Evolutionary conservation across 2,113 vertebrate genomes (phyloP).

Genomic region (Neomonachus schauinslandi): DNA sequence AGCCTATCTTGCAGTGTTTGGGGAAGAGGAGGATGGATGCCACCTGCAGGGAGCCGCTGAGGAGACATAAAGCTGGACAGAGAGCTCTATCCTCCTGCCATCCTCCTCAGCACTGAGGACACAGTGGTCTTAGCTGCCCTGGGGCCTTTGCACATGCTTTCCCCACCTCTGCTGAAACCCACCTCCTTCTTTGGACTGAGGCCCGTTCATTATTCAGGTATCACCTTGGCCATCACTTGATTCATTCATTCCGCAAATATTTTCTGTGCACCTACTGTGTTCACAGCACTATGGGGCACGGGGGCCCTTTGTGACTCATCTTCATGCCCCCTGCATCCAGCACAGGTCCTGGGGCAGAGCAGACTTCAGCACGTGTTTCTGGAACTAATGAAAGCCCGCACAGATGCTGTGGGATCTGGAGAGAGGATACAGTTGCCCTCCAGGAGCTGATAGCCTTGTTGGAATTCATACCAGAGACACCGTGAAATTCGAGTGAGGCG

Average conservation of each 20-base stretch:
- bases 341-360: not conserved
- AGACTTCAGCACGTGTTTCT: not conserved
- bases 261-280: not conserved
- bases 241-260: not conserved
- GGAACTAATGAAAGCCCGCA: not conserved
- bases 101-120: not conserved
- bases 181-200: not conserved
- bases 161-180: not conserved
- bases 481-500: not conserved
- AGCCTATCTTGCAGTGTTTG: not conserved
- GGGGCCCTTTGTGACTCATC: not conserved
- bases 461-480: not conserved
- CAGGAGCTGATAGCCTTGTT: too few species aligned
- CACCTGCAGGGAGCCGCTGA: accelerated
- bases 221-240: not conserved
- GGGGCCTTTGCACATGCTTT: not conserved
- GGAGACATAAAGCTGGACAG: not conserved
- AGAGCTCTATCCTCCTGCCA: not conserved
- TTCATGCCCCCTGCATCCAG: not conserved
- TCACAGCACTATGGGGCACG: not conserved
- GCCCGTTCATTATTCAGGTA: not conserved
- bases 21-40: not conserved
- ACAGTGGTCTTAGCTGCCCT: not conserved
- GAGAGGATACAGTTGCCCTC: not conserved
- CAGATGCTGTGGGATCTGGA: not conserved